A percentile compares a stretch with the other conserved stretches of the same genome.
Evolutionary conservation across 2,888 invertebrate genomes (phyloP).

Genomic region (Netelia inedita): DNA sequence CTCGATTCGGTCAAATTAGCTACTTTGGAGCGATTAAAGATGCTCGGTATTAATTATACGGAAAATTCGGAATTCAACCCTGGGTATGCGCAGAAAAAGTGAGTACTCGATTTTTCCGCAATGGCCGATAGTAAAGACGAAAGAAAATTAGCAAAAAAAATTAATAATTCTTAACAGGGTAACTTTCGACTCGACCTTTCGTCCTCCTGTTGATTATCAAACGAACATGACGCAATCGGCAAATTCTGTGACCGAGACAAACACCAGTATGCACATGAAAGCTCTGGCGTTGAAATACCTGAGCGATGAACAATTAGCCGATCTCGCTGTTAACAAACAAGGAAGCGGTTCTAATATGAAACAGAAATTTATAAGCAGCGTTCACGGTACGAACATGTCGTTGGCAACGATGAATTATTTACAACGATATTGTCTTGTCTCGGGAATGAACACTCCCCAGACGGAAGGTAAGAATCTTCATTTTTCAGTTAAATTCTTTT

Average conservation of each 20-base stretch:
- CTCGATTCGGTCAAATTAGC: conserved; percentile 80
- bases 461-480: conserved; percentile 74
- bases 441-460: conserved; percentile 81
- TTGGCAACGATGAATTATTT: conserved; percentile 91
- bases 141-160: conserved; percentile 7
- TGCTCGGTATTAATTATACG: conserved; percentile 81
- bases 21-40: conserved; percentile 81
- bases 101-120: conserved; percentile 44
- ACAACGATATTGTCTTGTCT: conserved; percentile 89
- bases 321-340: conserved; percentile 79
- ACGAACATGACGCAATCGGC: conserved; percentile 76
- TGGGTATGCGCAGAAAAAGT: conserved; percentile 75
- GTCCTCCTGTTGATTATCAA: conserved; percentile 79
- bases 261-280: conserved; percentile 87
- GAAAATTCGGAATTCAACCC: conserved; percentile 77
- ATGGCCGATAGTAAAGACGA: conserved; percentile 2
- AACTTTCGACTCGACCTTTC: conserved; percentile 80
- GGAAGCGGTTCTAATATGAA: conserved; percentile 77
- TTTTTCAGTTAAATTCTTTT: background rate
- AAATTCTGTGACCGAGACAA: conserved; percentile 81
- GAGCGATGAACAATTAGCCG: conserved; percentile 85
- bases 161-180: conserved; percentile 64
- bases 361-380: conserved; percentile 78
- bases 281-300: conserved; percentile 87
- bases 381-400: conserved; percentile 87